Conservation (phyloP, 2,888 invertebrate genomes). For the Nemurella pictetii region DNA sequence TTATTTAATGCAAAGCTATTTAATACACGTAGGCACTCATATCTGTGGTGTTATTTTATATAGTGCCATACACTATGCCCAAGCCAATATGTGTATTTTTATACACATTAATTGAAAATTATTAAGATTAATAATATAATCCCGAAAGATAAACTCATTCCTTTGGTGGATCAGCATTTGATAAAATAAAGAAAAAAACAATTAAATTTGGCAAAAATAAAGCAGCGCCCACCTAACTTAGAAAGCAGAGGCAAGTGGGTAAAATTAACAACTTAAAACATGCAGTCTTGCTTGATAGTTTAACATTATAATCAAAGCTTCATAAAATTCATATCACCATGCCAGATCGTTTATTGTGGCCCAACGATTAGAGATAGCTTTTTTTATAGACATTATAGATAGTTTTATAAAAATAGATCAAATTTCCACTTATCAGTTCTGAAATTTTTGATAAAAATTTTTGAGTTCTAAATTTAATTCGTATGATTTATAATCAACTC, state of each 20-base stretch:
- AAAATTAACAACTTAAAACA: neutral
- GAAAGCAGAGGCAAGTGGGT: neutral
- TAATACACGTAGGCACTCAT: neutral
- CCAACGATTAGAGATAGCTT: neutral
- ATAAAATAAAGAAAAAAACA: neutral
- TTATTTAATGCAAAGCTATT: neutral
- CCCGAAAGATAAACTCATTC: neutral
- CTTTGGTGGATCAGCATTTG: neutral
- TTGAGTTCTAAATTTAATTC: neutral
- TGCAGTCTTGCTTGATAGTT: neutral
- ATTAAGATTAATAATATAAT: neutral
- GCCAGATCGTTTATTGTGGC: neutral
- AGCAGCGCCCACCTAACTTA: neutral
- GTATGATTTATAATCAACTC: no score
- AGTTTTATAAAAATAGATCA: neutral
- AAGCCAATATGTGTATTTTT: neutral
- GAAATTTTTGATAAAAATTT: neutral
- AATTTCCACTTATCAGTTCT: neutral
- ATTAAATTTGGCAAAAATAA: constrained; percentile 1
- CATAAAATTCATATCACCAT: neutral
- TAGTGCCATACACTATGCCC: neutral
- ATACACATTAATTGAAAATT: neutral
- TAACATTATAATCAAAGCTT: neutral
- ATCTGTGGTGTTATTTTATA: neutral
- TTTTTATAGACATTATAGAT: neutral